Conservation (phyloP, 2,888 invertebrate species). For the Andrena praecox region DNA sequence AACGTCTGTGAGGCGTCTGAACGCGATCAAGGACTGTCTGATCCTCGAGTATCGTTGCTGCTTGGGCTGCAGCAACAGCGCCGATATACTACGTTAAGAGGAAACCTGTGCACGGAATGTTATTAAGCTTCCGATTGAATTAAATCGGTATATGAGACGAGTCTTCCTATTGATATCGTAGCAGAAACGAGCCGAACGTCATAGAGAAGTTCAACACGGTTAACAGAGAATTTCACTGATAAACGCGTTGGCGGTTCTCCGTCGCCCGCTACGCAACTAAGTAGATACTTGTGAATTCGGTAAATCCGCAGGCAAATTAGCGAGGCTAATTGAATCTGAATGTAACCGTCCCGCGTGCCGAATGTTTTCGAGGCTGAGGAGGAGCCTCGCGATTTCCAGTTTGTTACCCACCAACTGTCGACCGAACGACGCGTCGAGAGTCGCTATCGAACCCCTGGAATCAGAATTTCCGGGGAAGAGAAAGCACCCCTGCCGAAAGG, state of each 20-base stretch:
- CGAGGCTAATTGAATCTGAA: not conserved
- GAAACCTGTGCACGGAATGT: constrained; percentile 4
- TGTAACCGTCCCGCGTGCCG: no score
- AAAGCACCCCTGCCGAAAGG: not conserved
- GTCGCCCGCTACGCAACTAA: not conserved
- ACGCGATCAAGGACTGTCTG: constrained; percentile 37
- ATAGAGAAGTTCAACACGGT: no score
- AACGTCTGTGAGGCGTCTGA: constrained; percentile 39
- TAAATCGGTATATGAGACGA: not conserved
- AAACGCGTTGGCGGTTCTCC: not conserved
- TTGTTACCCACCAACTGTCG: not conserved
- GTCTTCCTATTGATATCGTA: no score
- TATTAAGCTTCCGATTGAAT: not conserved
- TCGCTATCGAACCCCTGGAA: not conserved
- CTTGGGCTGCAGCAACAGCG: constrained; percentile 24
- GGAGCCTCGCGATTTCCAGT: not conserved
- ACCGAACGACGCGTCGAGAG: not conserved
- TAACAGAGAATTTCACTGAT: no score
- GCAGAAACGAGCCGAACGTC: no score
- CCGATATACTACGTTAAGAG: constrained; percentile 13
- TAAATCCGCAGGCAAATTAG: constrained; percentile 8
- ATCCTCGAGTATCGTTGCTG: constrained; percentile 31
- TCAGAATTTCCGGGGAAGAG: not conserved
- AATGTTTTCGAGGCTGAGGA: not conserved
- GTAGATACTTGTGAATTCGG: not conserved